Percentiles rank a stretch among this genome's conserved stretches.
These are phyloP conservation scores for Poecilia gillii DNA, from an alignment of 2,797 vertebrate genomes.

Conservation along the genomic window DNA sequence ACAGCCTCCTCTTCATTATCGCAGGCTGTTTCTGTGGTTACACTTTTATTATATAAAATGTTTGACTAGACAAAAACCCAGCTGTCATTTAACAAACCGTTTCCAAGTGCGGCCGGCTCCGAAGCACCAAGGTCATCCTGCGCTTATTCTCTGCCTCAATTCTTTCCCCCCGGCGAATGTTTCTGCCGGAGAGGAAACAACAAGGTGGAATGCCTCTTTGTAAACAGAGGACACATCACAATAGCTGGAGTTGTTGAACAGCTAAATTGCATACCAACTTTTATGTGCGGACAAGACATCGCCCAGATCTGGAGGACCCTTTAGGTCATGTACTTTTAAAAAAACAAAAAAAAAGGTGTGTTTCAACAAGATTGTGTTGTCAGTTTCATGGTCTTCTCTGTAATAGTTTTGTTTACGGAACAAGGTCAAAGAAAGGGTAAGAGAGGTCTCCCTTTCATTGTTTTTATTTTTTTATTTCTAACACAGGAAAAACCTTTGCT, in stretches of 20 bases:
- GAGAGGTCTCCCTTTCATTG: not conserved
- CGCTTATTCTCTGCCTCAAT: not conserved
- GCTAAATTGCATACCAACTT: not conserved
- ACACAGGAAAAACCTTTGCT: not conserved
- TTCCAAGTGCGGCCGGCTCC: constrained; percentile 11
- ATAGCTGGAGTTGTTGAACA: constrained; percentile 19
- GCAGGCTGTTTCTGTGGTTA: constrained; percentile 54
- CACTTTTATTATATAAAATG: constrained; percentile 45
- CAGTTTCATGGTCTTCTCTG: constrained; percentile 4
- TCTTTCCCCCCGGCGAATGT: constrained; percentile 1
- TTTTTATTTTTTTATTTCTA: constrained; percentile 34
- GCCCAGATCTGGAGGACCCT: not conserved
- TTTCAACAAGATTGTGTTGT: constrained; percentile 1
- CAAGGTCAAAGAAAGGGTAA: constrained; percentile 7
- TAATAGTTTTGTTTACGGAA: constrained; percentile 17
- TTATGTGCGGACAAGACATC: not conserved
- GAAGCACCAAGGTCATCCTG: constrained; percentile 43
- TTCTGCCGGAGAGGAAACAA: constrained; percentile 11
- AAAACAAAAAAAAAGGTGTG: not conserved
- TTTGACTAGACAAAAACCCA: constrained; percentile 42
- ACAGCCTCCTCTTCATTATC: constrained; percentile 48
- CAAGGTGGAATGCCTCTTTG: constrained; percentile 30
- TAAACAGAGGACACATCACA: constrained; percentile 9
- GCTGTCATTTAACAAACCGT: constrained; percentile 35
- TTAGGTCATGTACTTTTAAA: not conserved